Conservation (phyloP, 2,113 vertebrate species). For the Oryzias celebensis region DNA sequence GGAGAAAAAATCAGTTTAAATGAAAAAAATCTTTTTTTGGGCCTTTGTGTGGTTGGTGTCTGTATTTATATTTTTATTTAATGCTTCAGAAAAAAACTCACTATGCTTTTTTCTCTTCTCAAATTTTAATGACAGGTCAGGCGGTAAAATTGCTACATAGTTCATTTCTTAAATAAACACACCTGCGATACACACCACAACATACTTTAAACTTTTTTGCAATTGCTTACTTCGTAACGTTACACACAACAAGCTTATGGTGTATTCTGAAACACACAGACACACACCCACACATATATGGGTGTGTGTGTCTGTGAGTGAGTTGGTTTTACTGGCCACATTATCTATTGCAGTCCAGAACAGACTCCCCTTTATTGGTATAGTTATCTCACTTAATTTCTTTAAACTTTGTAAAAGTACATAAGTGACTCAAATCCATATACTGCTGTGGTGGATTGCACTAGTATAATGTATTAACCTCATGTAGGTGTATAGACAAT, state of each 20-base stretch:
- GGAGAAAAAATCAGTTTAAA: conserved; percentile 39
- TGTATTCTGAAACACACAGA: conserved; percentile 59
- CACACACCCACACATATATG: conserved; percentile 47
- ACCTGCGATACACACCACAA: conserved; percentile 96
- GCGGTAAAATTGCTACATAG: conserved; percentile 87
- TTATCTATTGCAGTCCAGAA: too few species aligned
- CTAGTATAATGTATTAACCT: too few species aligned
- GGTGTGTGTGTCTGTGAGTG: background rate
- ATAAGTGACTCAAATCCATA: too few species aligned
- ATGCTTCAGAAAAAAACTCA: conserved; percentile 83
- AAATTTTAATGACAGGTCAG: conserved; percentile 81
- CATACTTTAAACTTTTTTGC: conserved; percentile 84
- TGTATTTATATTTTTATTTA: conserved; percentile 85
- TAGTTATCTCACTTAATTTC: too few species aligned
- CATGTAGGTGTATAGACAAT: too few species aligned
- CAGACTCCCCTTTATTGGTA: too few species aligned
- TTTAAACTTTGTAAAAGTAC: too few species aligned
- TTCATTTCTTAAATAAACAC: conserved; percentile 96
- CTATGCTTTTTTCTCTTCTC: conserved; percentile 75
- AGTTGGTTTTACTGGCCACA: conserved; percentile 32
- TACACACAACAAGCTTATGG: conserved; percentile 86
- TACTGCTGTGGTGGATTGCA: too few species aligned
- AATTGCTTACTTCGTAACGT: conserved; percentile 81
- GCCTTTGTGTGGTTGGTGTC: conserved; percentile 92
- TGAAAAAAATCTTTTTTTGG: conserved; percentile 92